Evolutionary conservation across 2,113 vertebrate genomes (phyloP).

Genomic region (Ageneiosus marmoratus): DNA sequence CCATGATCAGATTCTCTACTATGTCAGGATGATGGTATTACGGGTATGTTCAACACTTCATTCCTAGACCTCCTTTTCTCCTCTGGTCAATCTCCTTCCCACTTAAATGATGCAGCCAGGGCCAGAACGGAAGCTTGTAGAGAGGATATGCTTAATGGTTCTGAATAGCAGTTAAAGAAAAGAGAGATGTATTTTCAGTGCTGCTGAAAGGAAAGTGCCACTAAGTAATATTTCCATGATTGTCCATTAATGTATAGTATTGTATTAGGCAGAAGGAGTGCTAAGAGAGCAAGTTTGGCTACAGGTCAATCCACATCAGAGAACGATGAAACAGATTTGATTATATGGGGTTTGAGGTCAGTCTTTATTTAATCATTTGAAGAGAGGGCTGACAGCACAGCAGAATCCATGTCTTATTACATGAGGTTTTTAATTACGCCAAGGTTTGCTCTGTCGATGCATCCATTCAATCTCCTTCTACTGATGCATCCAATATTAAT

Average conservation of each 20-base stretch:
- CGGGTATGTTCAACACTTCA: constrained; percentile 9
- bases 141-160: neutral
- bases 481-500: neutral
- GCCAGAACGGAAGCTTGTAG: neutral
- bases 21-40: constrained; percentile 9
- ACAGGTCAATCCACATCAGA: neutral
- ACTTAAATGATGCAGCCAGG: neutral
- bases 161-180: neutral
- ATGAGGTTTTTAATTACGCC: constrained; percentile 29
- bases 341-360: constrained; percentile 31
- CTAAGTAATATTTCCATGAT: constrained; percentile 10
- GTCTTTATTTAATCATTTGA: constrained; percentile 34
- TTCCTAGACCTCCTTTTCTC: neutral
- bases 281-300: neutral
- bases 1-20: constrained; percentile 28
- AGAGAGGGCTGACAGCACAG: neutral
- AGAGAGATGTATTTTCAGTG: neutral
- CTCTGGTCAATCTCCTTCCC: neutral
- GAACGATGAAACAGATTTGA: neutral
- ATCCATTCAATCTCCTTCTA: neutral
- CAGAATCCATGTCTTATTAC: constrained; percentile 18
- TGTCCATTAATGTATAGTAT: neutral
- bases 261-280: neutral
- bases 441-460: constrained; percentile 7
- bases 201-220: neutral